phyloP scores from a whole-genome alignment of 2,797 vertebrate species.

The Eremophila alpestris region DNA sequence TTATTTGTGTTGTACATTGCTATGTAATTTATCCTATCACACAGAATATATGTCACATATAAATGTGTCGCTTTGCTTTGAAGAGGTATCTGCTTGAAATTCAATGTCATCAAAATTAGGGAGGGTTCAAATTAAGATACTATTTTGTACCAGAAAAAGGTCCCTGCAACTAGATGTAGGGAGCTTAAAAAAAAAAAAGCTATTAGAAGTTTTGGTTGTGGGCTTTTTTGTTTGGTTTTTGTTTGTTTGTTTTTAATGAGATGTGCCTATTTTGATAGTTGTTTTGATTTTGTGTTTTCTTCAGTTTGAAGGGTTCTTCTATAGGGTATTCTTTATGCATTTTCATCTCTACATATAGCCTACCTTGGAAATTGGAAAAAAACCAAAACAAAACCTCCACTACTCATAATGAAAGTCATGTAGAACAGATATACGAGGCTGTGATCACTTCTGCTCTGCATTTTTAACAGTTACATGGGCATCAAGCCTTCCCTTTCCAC shows the following conservation, averaged over 20 bases:
- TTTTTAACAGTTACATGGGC: background rate
- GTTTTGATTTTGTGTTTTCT: background rate
- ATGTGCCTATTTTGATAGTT: background rate
- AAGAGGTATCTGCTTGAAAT: background rate
- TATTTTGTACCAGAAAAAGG: background rate
- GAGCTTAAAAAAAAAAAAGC: accelerated
- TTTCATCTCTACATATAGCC: background rate
- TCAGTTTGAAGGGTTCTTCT: background rate
- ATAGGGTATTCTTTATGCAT: background rate
- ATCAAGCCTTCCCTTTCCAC: background rate
- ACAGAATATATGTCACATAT: background rate
- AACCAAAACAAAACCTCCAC: background rate
- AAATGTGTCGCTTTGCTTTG: background rate
- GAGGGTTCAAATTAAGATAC: background rate
- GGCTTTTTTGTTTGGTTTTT: too few species aligned
- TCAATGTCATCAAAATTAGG: background rate
- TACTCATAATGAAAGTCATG: background rate
- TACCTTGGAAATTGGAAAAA: background rate
- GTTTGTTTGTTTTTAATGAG: too few species aligned
- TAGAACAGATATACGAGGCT: background rate
- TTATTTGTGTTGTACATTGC: background rate
- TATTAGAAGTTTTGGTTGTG: too few species aligned
- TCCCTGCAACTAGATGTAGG: background rate
- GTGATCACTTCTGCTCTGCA: background rate
- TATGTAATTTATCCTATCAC: background rate